Conservation (phyloP, 2,113 vertebrate species). For the Tinamus guttatus region DNA sequence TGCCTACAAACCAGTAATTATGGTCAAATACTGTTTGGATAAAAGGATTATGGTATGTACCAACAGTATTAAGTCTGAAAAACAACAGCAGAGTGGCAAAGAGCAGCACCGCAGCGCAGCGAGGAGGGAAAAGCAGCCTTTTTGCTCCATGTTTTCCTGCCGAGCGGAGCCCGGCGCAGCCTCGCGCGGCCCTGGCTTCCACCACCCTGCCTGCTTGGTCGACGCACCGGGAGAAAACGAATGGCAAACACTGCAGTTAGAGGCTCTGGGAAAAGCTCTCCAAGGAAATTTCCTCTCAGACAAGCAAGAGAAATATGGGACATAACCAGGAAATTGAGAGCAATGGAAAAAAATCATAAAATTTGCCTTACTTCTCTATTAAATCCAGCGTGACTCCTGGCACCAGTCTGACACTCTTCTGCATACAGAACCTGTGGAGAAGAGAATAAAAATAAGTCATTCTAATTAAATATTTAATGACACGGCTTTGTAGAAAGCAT, state of each 20-base stretch:
- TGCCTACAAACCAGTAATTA: background rate
- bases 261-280: background rate
- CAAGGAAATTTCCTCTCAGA: background rate
- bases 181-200: background rate
- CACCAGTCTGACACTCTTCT: conserved; percentile 96
- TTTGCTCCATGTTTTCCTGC: background rate
- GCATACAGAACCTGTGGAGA: conserved; percentile 95
- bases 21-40: background rate
- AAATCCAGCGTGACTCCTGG: conserved; percentile 98
- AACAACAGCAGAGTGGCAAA: background rate
- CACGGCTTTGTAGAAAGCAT: background rate
- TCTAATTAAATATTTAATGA: background rate
- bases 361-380: conserved; percentile 94
- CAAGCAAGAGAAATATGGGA: background rate
- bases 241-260: background rate
- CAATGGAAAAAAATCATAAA: background rate
- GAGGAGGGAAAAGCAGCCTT: background rate
- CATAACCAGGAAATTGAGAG: background rate
- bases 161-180: no score
- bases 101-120: background rate
- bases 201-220: background rate
- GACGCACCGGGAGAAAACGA: rapidly evolving
- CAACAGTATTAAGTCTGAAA: background rate
- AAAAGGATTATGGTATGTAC: background rate
- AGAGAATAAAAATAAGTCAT: conserved; percentile 21